Evolutionary conservation across 2,797 vertebrate genomes (phyloP), one percentile per base, ranked within the genome.

Genomic region (Chaunax sp.): DNA sequence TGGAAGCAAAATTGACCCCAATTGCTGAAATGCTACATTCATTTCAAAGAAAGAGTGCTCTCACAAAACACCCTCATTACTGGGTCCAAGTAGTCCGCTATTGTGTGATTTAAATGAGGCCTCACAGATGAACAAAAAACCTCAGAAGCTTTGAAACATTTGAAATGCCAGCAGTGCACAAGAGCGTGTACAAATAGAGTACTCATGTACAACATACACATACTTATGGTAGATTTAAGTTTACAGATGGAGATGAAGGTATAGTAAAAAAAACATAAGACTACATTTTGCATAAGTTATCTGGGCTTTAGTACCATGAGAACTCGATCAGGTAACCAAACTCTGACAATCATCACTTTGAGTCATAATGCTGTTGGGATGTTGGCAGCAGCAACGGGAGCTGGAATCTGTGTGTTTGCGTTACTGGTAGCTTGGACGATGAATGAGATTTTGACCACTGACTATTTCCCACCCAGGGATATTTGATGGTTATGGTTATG

Each of bases 31-130:
- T 2, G 50, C 28, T 15, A 54, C 44, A 77, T 11, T 40, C 60
- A 57, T 38, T 65, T 64, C 51, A 78, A 72, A 56, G 68, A 82
- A 28, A 64, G 76, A 43, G 47, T 18, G 37, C 53, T 61, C 64
- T 61, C 49, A 75, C 54, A 67, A 85, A 45, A 67, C 75, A 35
- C 61, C 81, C 78, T 86, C 85, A 77, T 84, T 84, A 88, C 69
- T 7, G 61, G 26, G 45, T 55, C 45, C 51, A 18, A 23, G 57
- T 69, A 59, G 59, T 73, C 84, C 55, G 78, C 76, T 66, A 81
- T 80, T 86, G 75, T 84, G 64, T 0, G 3, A 59, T 80, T 81
- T 59, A 84, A 80, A 86, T 73, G 69, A 83, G 46, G 80, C 61
- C 80, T 63, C 26, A 19, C 65, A 74, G 45, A 82, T 78, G 78